Evolutionary conservation across 1,140 invertebrate species (phyloP), one percentile per base, ranked within the genome.

Genomic region (Portunus trituberculatus): DNA sequence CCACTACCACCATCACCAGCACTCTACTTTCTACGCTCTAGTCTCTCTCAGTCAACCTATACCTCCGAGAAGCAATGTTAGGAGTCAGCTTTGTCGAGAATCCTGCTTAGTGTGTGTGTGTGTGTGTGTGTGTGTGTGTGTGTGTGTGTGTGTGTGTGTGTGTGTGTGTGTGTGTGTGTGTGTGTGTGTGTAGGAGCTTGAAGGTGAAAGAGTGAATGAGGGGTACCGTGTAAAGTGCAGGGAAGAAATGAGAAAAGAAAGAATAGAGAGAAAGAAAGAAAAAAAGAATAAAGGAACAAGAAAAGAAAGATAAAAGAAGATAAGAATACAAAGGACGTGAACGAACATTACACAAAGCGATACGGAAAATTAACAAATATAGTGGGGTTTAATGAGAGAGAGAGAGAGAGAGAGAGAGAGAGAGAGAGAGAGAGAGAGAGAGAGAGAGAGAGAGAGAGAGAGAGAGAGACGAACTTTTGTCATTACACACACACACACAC

Each of bases 101-200:
- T 76, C 67, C 67, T 76, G 20, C 67, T 76, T 76, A 76, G 67
- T 76, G 67, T 76, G 67, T 76, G 67, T 76, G 67, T 76, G 59
- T 76, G 59, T 76, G 59, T 76, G 59, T 76, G 59, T 76, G 59
- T 76, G 59, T 76, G 7, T 76, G 59, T 76, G 59, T 76, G 59
- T 76, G 59, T 76, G 20, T 25, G 67, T n/a, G 67, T 76, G n/a
- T 59, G 67, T 76, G 67, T 76, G 67, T 76, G 67, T 76, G 67
- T 76, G 67, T 76, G 67, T 76, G 67, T 76, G 67, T 76, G 67
- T 76, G 67, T 76, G 25, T 76, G 67, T 76, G 67, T 76, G 67
- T 76, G 67, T 76, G 67, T 76, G 67, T 76, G 67, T 76, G 67
- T 76, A n/a, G 16, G 67, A n/a, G 67, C 20, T 7, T 59, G 67